Evolutionary conservation across 2,888 invertebrate species (phyloP), one percentile per base, ranked within the genome.

Genomic region (Melanophora roralis): DNA sequence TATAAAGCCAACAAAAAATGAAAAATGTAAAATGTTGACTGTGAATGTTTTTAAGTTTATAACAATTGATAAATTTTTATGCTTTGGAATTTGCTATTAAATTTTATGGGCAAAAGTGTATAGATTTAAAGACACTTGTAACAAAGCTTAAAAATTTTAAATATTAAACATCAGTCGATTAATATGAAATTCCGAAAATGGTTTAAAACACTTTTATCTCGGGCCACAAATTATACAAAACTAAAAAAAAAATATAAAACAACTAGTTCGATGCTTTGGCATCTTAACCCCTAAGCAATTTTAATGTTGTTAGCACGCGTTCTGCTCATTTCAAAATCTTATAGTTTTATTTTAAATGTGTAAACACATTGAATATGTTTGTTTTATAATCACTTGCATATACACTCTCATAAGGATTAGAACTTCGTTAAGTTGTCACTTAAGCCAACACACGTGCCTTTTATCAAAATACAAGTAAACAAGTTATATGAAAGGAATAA

Each of bases 391-490:
- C 6, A 6, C 3, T 73, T 75, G 64, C 23, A 36, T 67, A 14
- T 68, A 59, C 43, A 64, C 72, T 76, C 79, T 75, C 77, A 75
- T 79, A 74, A 53, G 68, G 82, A 81, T 82, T 82, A 82, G 12
- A 62, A 57, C 36, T 43, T 65, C 76, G 65, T 81, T 74, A 78
- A 82, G 81, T 83, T 83, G 82, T 75, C 79, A 80, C 76, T 73
- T 83, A 83, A 83, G 79, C 81, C 81, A 62, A 14, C 65, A 55
- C 83, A 82, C 83, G 83, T 82, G 83, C n/a, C n/a, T n/a, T 64
- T 57, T 14, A 6, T 8, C 19, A n/a, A 2, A 55, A 11, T 12
- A 55, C 16, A 34, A 71, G 16, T 8, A 59, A 49, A 65, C 53
- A 55, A 45, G n/a, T n/a, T 43, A 43, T 27, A 27, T 3, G 27